Evolutionary conservation across 2,113 vertebrate species (phyloP).

Genomic region (Oplegnathus fasciatus): DNA sequence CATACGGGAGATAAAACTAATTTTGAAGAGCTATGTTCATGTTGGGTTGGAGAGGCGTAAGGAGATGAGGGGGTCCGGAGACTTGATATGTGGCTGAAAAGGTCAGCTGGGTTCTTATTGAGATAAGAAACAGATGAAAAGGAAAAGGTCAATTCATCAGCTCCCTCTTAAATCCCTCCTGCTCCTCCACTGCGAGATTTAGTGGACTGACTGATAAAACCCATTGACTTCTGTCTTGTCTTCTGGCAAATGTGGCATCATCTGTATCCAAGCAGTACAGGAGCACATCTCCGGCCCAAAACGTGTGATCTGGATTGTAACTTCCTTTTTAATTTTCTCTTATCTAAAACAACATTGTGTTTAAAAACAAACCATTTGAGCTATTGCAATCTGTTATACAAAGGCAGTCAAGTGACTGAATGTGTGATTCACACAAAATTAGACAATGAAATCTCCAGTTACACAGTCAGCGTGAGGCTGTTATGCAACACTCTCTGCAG

Average conservation of each 20-base stretch:
- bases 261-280: slow-evolving; percentile 19
- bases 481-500: slow-evolving; percentile 60
- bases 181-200: slow-evolving; percentile 72
- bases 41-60: slow-evolving; percentile 33
- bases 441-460: slow-evolving; percentile 59
- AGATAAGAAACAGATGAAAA: slow-evolving; percentile 81
- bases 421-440: slow-evolving; percentile 50
- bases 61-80: slow-evolving; percentile 41
- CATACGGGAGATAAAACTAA: slow-evolving; percentile 60
- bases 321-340: slow-evolving; percentile 17
- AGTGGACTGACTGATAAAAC: slow-evolving; percentile 74
- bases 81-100: slow-evolving; percentile 79
- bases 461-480: slow-evolving; percentile 38
- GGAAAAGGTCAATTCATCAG: slow-evolving; percentile 85
- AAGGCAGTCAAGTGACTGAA: slow-evolving; percentile 33
- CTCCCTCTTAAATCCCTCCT: slow-evolving; percentile 77
- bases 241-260: slow-evolving; percentile 47
- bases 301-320: slow-evolving; percentile 27
- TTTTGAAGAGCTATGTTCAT: slow-evolving; percentile 56
- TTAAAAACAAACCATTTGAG: slow-evolving; percentile 40
- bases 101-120: slow-evolving; percentile 81
- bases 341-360: background rate
- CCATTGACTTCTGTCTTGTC: slow-evolving; percentile 69
- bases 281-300: background rate
- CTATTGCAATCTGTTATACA: slow-evolving; percentile 1